Conservation (phyloP, 2,113 vertebrate genomes). For the Corydoras maculifer region DNA sequence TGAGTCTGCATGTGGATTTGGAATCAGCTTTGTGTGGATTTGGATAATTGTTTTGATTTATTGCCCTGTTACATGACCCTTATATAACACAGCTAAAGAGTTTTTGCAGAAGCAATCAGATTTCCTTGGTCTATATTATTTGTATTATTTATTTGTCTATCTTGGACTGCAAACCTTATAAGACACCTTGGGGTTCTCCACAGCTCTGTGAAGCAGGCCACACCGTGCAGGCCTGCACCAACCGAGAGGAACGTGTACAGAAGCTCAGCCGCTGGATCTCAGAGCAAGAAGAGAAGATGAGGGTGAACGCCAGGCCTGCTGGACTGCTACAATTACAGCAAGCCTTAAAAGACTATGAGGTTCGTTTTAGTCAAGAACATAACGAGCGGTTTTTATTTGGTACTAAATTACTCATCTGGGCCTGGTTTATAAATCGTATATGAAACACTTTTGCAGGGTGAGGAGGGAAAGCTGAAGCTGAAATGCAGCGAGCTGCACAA, state of each 20-base stretch:
- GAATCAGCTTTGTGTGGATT: no score
- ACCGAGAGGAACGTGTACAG: constrained; percentile 70
- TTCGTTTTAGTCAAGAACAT: constrained; percentile 40
- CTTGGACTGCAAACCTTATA: no score
- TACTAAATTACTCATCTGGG: no score
- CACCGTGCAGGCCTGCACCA: constrained; percentile 61
- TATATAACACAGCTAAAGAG: no score
- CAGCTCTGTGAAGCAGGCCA: constrained; percentile 73
- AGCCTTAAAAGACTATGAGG: constrained; percentile 72
- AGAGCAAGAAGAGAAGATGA: constrained; percentile 64
- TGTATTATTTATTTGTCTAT: no score
- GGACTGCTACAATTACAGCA: constrained; percentile 62
- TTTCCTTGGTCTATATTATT: no score
- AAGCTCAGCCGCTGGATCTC: constrained; percentile 64
- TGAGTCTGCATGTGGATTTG: no score
- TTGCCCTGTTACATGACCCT: no score
- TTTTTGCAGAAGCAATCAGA: no score
- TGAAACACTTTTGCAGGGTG: constrained; percentile 55
- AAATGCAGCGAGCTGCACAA: constrained; percentile 65
- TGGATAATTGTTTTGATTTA: no score
- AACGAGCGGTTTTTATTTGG: no score
- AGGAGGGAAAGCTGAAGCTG: constrained; percentile 58
- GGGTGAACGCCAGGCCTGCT: constrained; percentile 56
- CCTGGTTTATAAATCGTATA: no score
- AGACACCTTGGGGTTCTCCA: neutral